These are phyloP conservation scores for Carcharodon carcharias DNA, from an alignment of 2,797 vertebrate genomes.

Conservation along the genomic window DNA sequence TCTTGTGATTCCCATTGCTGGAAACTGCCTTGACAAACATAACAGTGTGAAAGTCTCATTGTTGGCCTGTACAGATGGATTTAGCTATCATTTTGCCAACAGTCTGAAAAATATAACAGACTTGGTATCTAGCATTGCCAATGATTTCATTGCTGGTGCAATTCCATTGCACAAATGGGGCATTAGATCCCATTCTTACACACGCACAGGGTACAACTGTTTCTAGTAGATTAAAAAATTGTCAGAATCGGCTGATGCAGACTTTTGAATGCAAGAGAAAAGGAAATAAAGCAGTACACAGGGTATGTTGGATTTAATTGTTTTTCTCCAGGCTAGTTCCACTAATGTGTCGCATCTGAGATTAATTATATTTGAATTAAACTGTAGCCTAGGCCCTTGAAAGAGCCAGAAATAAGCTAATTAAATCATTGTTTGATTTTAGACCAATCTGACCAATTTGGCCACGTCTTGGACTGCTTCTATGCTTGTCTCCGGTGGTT, in stretches of 20 bases:
- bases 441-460: conserved; percentile 18
- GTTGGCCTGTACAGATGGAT: background rate
- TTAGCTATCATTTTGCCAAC: background rate
- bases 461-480: background rate
- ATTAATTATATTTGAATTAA: conserved; percentile 20
- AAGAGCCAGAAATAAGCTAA: background rate
- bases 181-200: background rate
- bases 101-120: background rate
- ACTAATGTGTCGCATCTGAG: background rate
- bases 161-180: background rate
- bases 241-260: background rate
- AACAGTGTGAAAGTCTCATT: background rate
- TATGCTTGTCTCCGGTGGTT: background rate
- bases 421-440: conserved; percentile 24
- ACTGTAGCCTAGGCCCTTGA: background rate
- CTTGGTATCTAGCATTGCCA: background rate
- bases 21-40: background rate
- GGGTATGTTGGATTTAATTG: background rate
- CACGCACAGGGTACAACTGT: background rate
- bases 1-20: background rate
- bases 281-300: background rate
- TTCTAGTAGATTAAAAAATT: background rate
- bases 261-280: background rate
- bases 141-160: background rate
- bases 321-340: background rate